A percentile compares a stretch with the other conserved stretches of the same genome.
These are phyloP conservation scores for Herminia tarsipennalis DNA, from an alignment of 2,888 invertebrate genomes.

Conservation along the genomic window DNA sequence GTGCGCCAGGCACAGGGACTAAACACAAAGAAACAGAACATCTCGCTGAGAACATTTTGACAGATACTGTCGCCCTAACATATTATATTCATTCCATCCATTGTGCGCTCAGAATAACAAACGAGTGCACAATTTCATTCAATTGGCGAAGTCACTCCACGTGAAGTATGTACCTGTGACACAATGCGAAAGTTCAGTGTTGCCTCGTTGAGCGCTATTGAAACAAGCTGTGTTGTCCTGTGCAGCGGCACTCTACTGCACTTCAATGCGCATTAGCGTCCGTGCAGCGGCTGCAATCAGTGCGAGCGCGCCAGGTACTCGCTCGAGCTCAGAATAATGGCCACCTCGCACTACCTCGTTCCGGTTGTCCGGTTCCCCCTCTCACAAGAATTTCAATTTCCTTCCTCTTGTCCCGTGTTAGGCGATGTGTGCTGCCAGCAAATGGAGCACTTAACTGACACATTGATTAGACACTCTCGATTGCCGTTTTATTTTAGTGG, in stretches of 20 bases:
- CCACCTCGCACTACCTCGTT: background rate
- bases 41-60: background rate
- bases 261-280: background rate
- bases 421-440: background rate
- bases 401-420: background rate
- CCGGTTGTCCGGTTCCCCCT: background rate
- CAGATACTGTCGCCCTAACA: no score
- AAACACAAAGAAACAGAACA: background rate
- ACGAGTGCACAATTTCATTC: no score
- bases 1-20: no score
- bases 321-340: background rate
- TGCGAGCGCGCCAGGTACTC: background rate
- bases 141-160: no score
- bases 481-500: background rate
- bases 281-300: background rate
- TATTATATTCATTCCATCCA: no score
- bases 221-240: background rate
- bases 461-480: constrained; percentile 7
- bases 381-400: constrained; percentile 8
- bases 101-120: no score
- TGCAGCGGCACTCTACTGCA: background rate
- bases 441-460: constrained; percentile 2
- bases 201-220: background rate
- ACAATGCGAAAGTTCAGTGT: no score
- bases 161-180: no score